Base-by-base conservation (phyloP, 2,797 vertebrate genomes). In the Hydrolagus colliei region DNA sequence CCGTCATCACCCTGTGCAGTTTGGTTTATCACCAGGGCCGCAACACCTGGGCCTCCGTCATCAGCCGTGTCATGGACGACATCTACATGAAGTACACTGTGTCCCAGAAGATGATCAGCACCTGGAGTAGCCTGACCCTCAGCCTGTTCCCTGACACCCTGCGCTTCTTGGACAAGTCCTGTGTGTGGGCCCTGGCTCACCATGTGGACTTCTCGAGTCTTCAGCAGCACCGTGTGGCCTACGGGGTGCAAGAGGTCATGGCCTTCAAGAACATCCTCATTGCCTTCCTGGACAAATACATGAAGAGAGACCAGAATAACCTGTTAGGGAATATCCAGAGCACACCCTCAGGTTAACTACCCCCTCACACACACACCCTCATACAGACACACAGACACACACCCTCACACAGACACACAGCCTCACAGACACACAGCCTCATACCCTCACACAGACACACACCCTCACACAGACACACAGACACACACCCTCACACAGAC, bases 21-120 rank as follows among this genome's bases (percentile, higher is more conserved):
- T 88, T 96, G 2, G 89, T 97, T 76, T 91, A 94, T 90, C 93
- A 94, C 86, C 89, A 89, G 14, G 93, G 93, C 14, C 87, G 88
- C n/a, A 90, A 93, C 80, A 88, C 95, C 7, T 97, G 96, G 96
- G 94, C 91, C 75, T 76, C 89, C 0, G 90, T 95, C 85, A 94
- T 95, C 89, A 92, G 87, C 62, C 89, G 88, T 2, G 90, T 94
- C 86, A 89, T 95, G 27, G 87, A 93, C n/a, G 62, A 88, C 9
- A 72, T 96, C 9, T 89, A 88, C 71, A 87, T n/a, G 5, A 90
- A 93, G 65, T 90, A 95, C 88, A 87, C 18, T 82, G 73, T 96
- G n/a, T 89, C 92, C 59, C 87, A 86, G 62, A 87, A 86, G 85
- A 93, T 89, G 12, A 13, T 93, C 62, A 89, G 88, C 11, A 89